These are phyloP conservation scores for Lichenostomus cassidix DNA, from an alignment of 2,113 vertebrate genomes.

Conservation along the genomic window DNA sequence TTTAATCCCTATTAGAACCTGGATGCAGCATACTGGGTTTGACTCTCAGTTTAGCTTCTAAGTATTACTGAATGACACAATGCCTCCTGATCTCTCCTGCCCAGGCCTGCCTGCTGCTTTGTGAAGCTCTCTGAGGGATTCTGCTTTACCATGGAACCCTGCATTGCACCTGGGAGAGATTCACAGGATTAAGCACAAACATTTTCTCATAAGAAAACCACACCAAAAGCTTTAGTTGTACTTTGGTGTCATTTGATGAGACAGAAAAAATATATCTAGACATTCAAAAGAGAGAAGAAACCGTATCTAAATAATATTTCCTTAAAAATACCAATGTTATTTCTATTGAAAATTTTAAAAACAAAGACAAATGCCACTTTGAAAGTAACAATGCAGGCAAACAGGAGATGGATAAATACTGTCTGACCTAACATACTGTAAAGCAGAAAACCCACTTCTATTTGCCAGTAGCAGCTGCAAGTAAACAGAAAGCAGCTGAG, in stretches of 20 bases:
- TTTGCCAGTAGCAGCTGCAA: not conserved
- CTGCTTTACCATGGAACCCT: not conserved
- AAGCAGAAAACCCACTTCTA: not conserved
- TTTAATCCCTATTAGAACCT: not conserved
- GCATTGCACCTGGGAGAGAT: not conserved
- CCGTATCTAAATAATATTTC: not conserved
- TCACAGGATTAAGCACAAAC: not conserved
- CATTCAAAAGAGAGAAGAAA: not conserved
- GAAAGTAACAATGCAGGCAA: not conserved
- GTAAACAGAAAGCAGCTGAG: slow-evolving; percentile 19
- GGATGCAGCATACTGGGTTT: not conserved
- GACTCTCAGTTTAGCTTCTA: not conserved
- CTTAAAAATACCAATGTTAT: not conserved
- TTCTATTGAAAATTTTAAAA: not conserved
- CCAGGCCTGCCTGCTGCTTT: not conserved
- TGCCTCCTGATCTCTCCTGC: not conserved
- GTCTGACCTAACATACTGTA: not conserved
- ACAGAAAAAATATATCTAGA: not conserved
- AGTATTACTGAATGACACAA: not conserved
- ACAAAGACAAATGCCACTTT: not conserved
- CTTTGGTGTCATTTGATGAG: not conserved
- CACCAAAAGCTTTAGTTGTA: not conserved
- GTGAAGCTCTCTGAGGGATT: not conserved
- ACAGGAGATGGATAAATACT: not conserved
- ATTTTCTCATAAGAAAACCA: not conserved